Conservation (phyloP, 2,113 vertebrate genomes). For the Thinocorus orbignyianus region DNA sequence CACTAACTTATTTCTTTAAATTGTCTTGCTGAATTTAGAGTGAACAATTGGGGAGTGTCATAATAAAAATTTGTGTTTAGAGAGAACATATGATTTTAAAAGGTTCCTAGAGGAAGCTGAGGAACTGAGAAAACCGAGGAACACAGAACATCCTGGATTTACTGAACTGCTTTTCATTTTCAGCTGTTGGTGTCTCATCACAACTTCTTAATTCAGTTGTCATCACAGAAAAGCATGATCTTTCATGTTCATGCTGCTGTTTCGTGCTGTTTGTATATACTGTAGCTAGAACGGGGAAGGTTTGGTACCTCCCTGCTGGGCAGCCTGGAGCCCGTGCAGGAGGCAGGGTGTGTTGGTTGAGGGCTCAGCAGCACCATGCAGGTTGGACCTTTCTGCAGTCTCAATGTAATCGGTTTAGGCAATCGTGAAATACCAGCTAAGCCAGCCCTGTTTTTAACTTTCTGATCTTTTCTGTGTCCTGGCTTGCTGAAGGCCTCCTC, state of each 20-base stretch:
- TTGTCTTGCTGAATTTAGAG: background rate
- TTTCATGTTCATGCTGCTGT: background rate
- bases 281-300: background rate
- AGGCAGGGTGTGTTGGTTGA: background rate
- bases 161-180: background rate
- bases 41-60: background rate
- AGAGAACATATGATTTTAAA: background rate
- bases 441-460: background rate
- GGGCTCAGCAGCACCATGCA: rapidly evolving
- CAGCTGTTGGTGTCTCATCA: background rate
- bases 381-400: background rate
- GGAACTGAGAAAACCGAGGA: background rate
- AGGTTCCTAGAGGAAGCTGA: background rate
- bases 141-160: background rate
- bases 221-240: background rate
- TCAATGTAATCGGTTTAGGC: rapidly evolving
- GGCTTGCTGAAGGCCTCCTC: background rate
- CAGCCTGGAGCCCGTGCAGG: background rate
- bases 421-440: background rate
- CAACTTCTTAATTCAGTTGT: background rate
- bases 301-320: background rate
- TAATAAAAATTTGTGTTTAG: background rate
- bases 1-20: background rate
- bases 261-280: background rate
- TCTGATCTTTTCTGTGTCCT: background rate